phyloP scores from a whole-genome alignment of 2,797 vertebrate species.

The Discoglossus pictus region DNA sequence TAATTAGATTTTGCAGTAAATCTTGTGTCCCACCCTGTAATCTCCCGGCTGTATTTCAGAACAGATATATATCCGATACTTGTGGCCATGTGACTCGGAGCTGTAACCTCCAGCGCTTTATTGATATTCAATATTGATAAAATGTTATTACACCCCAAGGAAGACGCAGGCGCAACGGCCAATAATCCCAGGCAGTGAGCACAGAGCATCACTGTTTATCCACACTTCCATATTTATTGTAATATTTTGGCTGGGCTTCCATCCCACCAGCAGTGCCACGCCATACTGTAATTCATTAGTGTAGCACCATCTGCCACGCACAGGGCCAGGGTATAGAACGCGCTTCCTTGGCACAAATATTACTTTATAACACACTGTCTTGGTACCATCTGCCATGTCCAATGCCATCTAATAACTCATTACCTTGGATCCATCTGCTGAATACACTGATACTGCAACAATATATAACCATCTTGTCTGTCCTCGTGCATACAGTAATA shows the following conservation, averaged over 20 bases:
- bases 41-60: conserved; percentile 37
- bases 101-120: background rate
- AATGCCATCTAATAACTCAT: conserved; percentile 16
- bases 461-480: too few relatives aligned
- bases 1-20: conserved; percentile 57
- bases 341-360: conserved; percentile 16
- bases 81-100: conserved; percentile 12
- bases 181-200: background rate
- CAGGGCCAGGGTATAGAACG: conserved; percentile 4
- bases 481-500: too few relatives aligned
- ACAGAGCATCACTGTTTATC: background rate
- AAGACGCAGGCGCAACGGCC: conserved; percentile 1
- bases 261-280: background rate
- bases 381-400: conserved; percentile 20
- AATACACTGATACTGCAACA: conserved; percentile 4
- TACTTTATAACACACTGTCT: conserved; percentile 20
- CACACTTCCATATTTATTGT: conserved; percentile 3
- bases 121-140: conserved; percentile 24
- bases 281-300: conserved; percentile 7
- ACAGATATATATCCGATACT: conserved; percentile 34
- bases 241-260: background rate
- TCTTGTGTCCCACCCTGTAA: conserved; percentile 45
- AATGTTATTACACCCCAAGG: conserved; percentile 6
- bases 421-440: conserved; percentile 16
- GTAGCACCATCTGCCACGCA: conserved; percentile 11